These are phyloP conservation scores for Mus spretus DNA, from an alignment of 2,797 vertebrate species.

Conservation along the genomic window DNA sequence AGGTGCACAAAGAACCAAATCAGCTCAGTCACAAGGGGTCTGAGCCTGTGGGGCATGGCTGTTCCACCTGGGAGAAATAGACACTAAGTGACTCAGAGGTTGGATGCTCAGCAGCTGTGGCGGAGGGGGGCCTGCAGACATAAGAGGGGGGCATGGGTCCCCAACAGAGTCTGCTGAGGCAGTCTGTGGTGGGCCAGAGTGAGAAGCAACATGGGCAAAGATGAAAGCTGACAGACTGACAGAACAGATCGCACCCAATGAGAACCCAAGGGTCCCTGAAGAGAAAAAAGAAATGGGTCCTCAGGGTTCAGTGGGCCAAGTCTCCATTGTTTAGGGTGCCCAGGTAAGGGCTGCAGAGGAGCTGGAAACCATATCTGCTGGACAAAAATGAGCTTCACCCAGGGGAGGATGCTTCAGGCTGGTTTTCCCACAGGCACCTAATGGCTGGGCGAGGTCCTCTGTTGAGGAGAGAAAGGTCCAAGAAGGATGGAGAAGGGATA, in stretches of 20 bases:
- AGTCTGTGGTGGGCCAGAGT: not conserved
- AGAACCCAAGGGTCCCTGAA: not conserved
- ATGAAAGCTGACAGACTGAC: not conserved
- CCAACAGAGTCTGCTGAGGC: not conserved
- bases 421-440: not conserved
- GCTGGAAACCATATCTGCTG: not conserved
- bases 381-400: not conserved
- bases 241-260: not conserved
- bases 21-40: constrained; percentile 53
- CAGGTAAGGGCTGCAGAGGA: not conserved
- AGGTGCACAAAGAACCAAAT: constrained; percentile 69
- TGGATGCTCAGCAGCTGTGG: not conserved
- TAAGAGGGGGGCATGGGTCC: fast-evolving
- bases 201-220: not conserved
- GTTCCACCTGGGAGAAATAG: not conserved
- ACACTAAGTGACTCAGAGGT: not conserved
- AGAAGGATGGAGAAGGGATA: no score
- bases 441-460: not conserved
- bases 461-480: not conserved
- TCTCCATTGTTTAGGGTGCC: not conserved
- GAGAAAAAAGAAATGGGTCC: not conserved
- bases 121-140: not conserved
- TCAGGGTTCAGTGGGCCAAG: not conserved
- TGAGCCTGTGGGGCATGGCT: constrained; percentile 19
- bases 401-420: not conserved